Percentiles rank a stretch among this genome's conserved stretches.
Evolutionary conservation across 2,888 invertebrate genomes (phyloP).

Genomic region (Alloplasta piceator): DNA sequence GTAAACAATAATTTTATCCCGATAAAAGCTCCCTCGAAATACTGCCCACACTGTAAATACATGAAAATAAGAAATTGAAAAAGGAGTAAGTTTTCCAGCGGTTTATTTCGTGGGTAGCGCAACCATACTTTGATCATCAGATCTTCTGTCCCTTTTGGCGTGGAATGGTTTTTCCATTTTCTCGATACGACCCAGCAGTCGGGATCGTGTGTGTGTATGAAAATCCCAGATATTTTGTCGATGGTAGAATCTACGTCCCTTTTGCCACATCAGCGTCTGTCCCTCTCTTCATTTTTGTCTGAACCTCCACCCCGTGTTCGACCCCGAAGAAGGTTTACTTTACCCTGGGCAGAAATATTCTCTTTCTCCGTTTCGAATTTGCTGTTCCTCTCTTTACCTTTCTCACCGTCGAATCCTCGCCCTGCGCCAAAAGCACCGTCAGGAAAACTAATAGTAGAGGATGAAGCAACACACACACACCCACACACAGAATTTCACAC

Average conservation of each 20-base stretch:
- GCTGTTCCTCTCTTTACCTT: conserved; percentile 46
- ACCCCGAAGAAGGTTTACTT: conserved; percentile 56
- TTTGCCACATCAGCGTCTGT: conserved; percentile 19
- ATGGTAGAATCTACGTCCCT: conserved; percentile 13
- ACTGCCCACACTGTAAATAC: background rate
- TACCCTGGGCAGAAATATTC: conserved; percentile 41
- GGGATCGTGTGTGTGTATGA: background rate
- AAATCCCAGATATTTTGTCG: conserved; percentile 29
- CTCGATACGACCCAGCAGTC: conserved; percentile 6
- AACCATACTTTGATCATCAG: conserved; percentile 23
- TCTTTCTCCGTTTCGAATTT: conserved; percentile 18
- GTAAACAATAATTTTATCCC: too few species aligned
- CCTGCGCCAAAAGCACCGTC: conserved; percentile 20
- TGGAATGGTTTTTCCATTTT: conserved; percentile 59
- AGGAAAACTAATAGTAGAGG: conserved; percentile 40
- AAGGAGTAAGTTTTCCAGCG: background rate
- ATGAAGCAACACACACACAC: conserved; percentile 30
- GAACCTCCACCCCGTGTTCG: conserved; percentile 44
- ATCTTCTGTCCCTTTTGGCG: conserved; percentile 25
- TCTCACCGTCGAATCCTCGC: conserved; percentile 37
- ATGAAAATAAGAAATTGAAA: conserved; percentile 6
- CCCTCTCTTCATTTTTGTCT: conserved; percentile 59
- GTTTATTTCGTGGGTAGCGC: background rate
- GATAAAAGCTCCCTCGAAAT: background rate
- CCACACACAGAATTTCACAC: background rate